Conservation (phyloP, 2,888 invertebrate genomes). For the Seira ritae region DNA sequence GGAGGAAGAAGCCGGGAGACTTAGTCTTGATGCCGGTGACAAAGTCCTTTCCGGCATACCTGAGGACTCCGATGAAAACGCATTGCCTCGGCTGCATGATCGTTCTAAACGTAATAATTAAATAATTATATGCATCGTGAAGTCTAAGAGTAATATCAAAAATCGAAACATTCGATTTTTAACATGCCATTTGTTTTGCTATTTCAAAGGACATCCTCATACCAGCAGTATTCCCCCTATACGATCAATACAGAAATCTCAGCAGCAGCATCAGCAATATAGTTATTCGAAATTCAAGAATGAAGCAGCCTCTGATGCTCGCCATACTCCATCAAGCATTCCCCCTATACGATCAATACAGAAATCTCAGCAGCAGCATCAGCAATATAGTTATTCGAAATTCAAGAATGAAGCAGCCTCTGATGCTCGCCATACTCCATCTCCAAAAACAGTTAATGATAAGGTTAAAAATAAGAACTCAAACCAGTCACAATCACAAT, state of each 20-base stretch:
- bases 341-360: constrained; percentile 67
- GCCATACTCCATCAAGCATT: constrained; percentile 51
- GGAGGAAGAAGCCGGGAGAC: constrained; percentile 79
- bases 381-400: constrained; percentile 90
- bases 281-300: constrained; percentile 89
- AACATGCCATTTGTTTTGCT: constrained; percentile 4
- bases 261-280: constrained; percentile 81
- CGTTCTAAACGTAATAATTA: constrained; percentile 77
- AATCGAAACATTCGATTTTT: neutral
- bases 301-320: constrained; percentile 77
- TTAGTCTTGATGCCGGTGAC: constrained; percentile 88
- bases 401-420: constrained; percentile 83
- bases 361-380: constrained; percentile 75
- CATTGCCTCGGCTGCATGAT: constrained; percentile 76
- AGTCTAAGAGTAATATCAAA: constrained; percentile 66
- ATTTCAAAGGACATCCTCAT: constrained; percentile 39
- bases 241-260: constrained; percentile 69
- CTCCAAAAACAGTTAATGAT: neutral
- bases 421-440: neutral
- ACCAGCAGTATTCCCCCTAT: constrained; percentile 66
- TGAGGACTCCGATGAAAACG: constrained; percentile 73
- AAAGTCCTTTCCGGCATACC: constrained; percentile 79
- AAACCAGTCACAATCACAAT: no score
- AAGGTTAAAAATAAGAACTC: neutral
- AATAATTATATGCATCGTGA: no score